A percentile compares a stretch with the other conserved stretches of the same genome.
These are phyloP conservation scores for Brienomyrus brachyistius DNA, from an alignment of 2,113 vertebrate genomes.

Conservation along the genomic window DNA sequence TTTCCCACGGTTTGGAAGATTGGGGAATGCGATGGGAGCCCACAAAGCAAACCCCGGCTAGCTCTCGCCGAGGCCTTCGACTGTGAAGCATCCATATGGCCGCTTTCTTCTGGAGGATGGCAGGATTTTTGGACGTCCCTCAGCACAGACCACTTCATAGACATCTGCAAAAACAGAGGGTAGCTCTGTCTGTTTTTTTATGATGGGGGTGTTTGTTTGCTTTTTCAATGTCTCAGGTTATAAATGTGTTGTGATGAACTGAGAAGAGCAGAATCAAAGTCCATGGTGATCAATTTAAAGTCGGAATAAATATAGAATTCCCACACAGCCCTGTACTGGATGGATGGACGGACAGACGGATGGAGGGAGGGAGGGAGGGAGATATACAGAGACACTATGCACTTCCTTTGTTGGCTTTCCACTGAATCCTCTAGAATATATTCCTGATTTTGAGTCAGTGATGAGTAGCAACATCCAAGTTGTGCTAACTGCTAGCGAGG, in stretches of 20 bases:
- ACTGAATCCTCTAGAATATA: background rate
- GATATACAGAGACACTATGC: background rate
- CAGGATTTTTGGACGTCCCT: background rate
- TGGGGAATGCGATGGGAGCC: constrained; percentile 16
- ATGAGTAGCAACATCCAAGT: background rate
- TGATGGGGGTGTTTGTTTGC: background rate
- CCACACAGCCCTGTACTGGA: background rate
- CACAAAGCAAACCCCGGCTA: background rate
- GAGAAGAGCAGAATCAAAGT: background rate
- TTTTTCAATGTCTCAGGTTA: background rate
- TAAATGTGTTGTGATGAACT: background rate
- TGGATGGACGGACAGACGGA: background rate
- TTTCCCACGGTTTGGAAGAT: constrained; percentile 37
- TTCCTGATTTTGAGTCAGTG: background rate
- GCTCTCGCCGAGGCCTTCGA: background rate
- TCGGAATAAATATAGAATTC: background rate
- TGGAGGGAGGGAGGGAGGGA: background rate
- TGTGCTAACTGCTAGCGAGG: background rate
- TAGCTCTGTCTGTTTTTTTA: background rate
- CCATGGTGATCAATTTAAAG: background rate
- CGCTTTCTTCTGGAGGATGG: background rate
- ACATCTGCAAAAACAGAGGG: background rate
- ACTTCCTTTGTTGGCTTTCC: background rate
- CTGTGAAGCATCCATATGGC: background rate
- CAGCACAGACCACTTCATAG: background rate